Evolutionary conservation across 2,113 vertebrate species (phyloP).

Genomic region (Pachyramphus minor): DNA sequence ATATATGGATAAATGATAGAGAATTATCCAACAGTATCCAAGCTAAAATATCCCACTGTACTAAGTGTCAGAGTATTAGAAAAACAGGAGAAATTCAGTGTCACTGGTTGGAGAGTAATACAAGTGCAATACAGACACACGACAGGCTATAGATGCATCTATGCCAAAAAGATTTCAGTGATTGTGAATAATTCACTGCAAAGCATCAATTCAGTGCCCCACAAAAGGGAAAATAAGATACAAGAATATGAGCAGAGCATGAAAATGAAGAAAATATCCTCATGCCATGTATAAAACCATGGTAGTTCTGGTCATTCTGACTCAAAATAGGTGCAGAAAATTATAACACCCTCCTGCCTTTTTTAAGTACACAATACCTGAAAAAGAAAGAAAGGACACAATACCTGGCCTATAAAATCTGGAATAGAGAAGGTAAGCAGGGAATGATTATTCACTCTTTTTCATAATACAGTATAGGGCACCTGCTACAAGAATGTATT

Average conservation of each 20-base stretch:
- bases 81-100: neutral
- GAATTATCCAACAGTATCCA: neutral
- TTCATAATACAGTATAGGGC: neutral
- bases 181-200: neutral
- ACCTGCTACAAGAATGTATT: neutral
- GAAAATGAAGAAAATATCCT: slow-evolving; percentile 13
- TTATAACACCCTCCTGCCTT: neutral
- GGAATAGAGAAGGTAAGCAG: neutral
- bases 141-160: neutral
- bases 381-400: neutral
- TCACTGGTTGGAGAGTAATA: neutral
- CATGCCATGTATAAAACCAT: neutral
- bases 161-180: neutral
- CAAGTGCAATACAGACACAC: neutral
- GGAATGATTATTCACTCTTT: neutral
- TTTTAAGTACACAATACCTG: neutral
- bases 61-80: neutral
- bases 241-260: neutral
- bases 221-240: slow-evolving; percentile 26
- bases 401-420: neutral
- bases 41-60: neutral
- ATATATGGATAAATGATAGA: neutral
- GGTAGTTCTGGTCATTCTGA: neutral
- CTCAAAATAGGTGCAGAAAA: slow-evolving; percentile 5
- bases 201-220: neutral